These are phyloP conservation scores for Halichoeres trimaculatus DNA, from an alignment of 2,113 vertebrate genomes.

Conservation along the genomic window DNA sequence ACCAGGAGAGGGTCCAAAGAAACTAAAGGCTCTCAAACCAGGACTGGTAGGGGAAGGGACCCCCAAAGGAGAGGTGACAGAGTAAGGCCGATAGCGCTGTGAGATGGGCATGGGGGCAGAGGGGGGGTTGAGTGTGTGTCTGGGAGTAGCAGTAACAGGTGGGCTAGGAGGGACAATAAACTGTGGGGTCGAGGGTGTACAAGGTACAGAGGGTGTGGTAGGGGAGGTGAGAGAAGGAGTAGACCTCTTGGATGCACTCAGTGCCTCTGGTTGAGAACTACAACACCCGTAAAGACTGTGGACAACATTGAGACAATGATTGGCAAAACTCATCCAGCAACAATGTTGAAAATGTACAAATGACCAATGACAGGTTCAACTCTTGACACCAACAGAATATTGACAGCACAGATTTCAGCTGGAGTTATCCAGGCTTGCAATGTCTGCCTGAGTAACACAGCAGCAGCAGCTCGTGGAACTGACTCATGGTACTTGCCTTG, in stretches of 20 bases:
- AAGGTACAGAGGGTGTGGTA: constrained; percentile 59
- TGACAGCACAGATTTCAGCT: not conserved
- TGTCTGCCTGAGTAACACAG: not conserved
- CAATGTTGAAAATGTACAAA: constrained; percentile 9
- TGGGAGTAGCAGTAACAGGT: constrained; percentile 61
- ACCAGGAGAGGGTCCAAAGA: constrained; percentile 57
- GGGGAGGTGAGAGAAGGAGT: constrained; percentile 74
- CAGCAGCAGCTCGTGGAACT: not conserved
- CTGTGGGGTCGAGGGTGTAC: constrained; percentile 58
- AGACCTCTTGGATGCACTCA: constrained; percentile 77
- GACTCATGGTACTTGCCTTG: constrained; percentile 87
- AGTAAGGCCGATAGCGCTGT: constrained; percentile 91
- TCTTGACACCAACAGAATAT: no score
- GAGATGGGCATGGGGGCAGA: constrained; percentile 85
- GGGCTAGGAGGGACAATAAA: constrained; percentile 73
- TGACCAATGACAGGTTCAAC: constrained; percentile 18
- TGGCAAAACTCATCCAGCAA: constrained; percentile 40
- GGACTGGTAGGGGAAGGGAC: constrained; percentile 75
- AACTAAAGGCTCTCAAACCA: constrained; percentile 66
- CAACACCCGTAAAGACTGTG: constrained; percentile 93
- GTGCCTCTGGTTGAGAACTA: constrained; percentile 87
- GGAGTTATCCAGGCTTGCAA: not conserved
- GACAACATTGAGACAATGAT: constrained; percentile 77
- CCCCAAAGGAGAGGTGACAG: constrained; percentile 82
- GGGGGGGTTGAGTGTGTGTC: constrained; percentile 72